Evolutionary conservation across 37 sponge, comb jelly and placozoan species (phyloP).

Genomic region (Eunapius fragilis): DNA sequence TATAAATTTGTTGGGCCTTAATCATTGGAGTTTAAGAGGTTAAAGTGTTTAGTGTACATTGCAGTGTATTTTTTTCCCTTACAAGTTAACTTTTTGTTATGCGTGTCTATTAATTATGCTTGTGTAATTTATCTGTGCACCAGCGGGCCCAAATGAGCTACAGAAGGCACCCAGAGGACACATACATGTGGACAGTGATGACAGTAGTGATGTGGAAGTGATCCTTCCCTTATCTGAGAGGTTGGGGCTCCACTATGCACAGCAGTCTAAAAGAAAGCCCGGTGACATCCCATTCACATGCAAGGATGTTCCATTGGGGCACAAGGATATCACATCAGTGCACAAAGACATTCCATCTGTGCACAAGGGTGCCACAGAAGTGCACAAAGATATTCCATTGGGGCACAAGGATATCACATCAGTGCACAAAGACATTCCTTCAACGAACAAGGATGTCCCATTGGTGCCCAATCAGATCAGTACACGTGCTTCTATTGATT

Average conservation of each 20-base stretch:
- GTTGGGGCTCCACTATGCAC: not conserved
- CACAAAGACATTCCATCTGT: not conserved
- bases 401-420: not conserved
- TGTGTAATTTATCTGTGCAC: too few species aligned
- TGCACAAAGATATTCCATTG: too few species aligned
- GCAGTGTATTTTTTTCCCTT: too few species aligned
- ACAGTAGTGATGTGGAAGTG: slow-evolving; percentile 11
- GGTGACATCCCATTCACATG: not conserved
- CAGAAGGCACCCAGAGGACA: not conserved
- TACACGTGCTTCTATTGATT: not conserved
- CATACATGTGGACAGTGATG: not conserved
- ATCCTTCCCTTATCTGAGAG: slow-evolving; percentile 28
- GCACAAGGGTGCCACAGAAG: not conserved
- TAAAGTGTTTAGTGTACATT: too few species aligned
- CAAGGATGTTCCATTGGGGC: not conserved
- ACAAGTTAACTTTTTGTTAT: too few species aligned
- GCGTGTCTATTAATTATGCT: too few species aligned
- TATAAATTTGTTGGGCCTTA: too few species aligned
- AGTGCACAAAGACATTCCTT: not conserved
- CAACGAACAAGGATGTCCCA: not conserved
- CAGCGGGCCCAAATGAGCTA: not conserved
- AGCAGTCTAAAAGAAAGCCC: not conserved
- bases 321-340: not conserved
- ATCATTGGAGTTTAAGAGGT: too few species aligned
- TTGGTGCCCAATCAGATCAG: not conserved